phyloP scores from a whole-genome alignment of 2,888 invertebrate genomes.

The Trissoscelio sp. region DNA sequence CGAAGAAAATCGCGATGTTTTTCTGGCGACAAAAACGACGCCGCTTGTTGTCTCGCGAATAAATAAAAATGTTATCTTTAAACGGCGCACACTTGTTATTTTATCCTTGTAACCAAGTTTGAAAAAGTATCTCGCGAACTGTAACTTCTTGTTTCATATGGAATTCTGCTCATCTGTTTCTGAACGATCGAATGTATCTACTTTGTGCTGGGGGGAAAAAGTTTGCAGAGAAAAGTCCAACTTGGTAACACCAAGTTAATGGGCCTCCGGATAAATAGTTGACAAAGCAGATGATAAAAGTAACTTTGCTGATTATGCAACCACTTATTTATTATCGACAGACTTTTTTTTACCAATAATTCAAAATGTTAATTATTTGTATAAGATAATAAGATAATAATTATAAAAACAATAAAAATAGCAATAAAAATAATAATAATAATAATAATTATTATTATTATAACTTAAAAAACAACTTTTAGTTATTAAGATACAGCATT shows the following conservation, averaged over 20 bases:
- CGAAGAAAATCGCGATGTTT: no score
- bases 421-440: background rate
- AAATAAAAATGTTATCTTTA: constrained; percentile 24
- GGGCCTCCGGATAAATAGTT: constrained; percentile 55
- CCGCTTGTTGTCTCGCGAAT: background rate
- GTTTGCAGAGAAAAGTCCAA: constrained; percentile 49
- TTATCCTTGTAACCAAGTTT: constrained; percentile 19
- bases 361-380: no score
- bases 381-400: no score
- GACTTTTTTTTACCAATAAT: no score
- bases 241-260: constrained; percentile 60
- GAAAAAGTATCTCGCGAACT: constrained; percentile 17
- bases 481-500: background rate
- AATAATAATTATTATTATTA: background rate
- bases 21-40: background rate
- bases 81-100: constrained; percentile 13
- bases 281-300: constrained; percentile 48
- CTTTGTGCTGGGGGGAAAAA: constrained; percentile 49
- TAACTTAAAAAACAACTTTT: background rate
- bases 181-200: constrained; percentile 55
- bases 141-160: constrained; percentile 42
- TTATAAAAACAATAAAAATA: no score
- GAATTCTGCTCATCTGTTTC: constrained; percentile 39
- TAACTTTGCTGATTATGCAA: constrained; percentile 38
- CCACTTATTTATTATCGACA: constrained; percentile 37